phyloP scores from a whole-genome alignment of 1,140 invertebrate species.

The Solenopsis invicta region DNA sequence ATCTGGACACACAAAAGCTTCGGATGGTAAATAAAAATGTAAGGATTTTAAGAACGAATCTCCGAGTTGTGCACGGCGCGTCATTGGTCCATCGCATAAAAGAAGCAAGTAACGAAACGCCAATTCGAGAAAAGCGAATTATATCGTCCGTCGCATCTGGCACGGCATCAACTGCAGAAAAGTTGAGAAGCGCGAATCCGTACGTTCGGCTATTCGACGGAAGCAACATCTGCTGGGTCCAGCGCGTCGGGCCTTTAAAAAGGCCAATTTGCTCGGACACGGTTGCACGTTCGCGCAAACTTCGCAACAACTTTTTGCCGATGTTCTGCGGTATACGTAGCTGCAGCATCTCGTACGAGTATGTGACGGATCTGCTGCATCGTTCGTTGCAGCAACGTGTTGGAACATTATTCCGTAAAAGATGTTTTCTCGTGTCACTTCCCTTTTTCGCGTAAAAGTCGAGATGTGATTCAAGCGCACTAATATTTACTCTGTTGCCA shows the following conservation, averaged over 20 bases:
- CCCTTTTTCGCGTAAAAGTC: conserved; percentile 21
- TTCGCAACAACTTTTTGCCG: conserved; percentile 68
- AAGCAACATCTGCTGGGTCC: conserved; percentile 72
- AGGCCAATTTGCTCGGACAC: conserved; percentile 62
- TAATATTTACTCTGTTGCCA: conserved; percentile 23
- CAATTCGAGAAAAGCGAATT: conserved; percentile 66
- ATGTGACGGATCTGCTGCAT: conserved; percentile 45
- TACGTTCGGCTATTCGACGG: conserved; percentile 64
- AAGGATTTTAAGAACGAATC: not conserved
- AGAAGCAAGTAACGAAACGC: conserved; percentile 24
- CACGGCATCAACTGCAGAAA: conserved; percentile 68
- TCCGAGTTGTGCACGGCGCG: not conserved
- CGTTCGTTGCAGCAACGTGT: conserved; percentile 17
- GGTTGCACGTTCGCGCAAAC: conserved; percentile 58
- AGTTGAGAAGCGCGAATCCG: conserved; percentile 69
- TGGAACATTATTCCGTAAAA: conserved; percentile 25
- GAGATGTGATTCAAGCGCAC: not conserved
- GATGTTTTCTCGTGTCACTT: conserved; percentile 6
- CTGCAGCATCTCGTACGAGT: not conserved
- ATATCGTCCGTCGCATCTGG: conserved; percentile 73
- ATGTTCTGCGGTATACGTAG: conserved; percentile 42
- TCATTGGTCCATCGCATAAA: conserved; percentile 1
- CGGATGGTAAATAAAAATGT: not conserved
- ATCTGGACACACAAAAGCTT: not conserved
- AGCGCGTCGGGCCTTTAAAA: conserved; percentile 57